Base-by-base conservation (phyloP, 2,888 invertebrate species). In the Clitarchus hookeri region DNA sequence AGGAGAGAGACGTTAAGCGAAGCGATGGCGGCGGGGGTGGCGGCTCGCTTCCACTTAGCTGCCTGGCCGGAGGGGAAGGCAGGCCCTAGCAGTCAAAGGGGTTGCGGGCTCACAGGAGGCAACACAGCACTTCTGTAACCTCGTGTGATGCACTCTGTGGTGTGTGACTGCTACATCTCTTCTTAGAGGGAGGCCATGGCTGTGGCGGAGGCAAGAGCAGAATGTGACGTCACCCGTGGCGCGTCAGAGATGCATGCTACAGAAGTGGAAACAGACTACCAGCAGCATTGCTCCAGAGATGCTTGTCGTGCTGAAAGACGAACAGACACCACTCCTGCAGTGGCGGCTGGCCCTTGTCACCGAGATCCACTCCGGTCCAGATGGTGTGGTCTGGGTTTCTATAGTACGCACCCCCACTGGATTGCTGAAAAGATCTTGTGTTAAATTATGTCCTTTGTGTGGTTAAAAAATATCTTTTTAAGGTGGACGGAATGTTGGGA, bases 291-390 rank as follows among this genome's bases (percentile, higher is more conserved):
- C 89, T 79, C 48, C 88, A 3, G 90, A 89, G 11, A 87, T 88
- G 3, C 19, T 91, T 44, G 90, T 91, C 0, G 82, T 91, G 11
- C 54, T 91, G 11, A 89, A 90, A 78, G 90, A 90, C 27, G 89
- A 90, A 79, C 88, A 89, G 44, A 78, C 88, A 9, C 89, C 90
- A 16, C 89, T 90, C 1, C 77, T 89, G 13, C 87, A 89, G 48
- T 91, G 91, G 90, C 84, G 86, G 25, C 85, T 89, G 0, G 90
- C 89, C 13, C 54, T 90, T 82, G 87, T 90, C 4, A 26, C 88
- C 0, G 82, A 89, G 11, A 82, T 90, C 8, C 88, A 89, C 87
- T 89, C 89, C 16, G 90, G 90, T 44, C 80, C 84, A 25, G 91
- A 90, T 85, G 87, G 87, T 13, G 85, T 89, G 0, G 85, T 89